Evolutionary conservation across 1,140 invertebrate species (phyloP).

Genomic region (Forficula auricularia): DNA sequence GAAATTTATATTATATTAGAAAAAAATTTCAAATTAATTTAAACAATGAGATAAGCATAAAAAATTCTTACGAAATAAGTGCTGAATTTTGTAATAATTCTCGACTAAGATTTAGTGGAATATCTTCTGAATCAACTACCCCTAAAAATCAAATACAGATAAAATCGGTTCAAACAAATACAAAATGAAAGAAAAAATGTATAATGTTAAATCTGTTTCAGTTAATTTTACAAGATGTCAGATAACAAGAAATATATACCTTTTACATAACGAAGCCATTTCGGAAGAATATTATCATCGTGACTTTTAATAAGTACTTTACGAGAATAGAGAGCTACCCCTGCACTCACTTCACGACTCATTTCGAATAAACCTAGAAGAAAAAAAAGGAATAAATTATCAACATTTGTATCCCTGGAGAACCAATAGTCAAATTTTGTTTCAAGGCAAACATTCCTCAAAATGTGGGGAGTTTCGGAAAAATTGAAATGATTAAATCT

Average conservation of each 20-base stretch:
- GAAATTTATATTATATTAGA: constrained; percentile 10
- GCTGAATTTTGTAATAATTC: constrained; percentile 87
- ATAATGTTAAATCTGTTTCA: constrained; percentile 6
- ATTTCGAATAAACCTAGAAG: constrained; percentile 63
- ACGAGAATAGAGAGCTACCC: constrained; percentile 75
- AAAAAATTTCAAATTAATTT: constrained; percentile 1
- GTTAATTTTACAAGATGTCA: too few species aligned
- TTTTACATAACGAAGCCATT: constrained; percentile 88
- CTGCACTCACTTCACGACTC: constrained; percentile 59
- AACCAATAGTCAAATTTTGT: constrained; percentile 8
- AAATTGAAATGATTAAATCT: too few species aligned
- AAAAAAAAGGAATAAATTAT: too few species aligned
- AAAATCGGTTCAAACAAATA: too few species aligned
- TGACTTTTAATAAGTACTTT: constrained; percentile 80
- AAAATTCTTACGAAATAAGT: constrained; percentile 54
- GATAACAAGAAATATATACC: too few species aligned
- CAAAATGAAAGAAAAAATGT: constrained; percentile 11
- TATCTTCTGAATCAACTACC: constrained; percentile 94
- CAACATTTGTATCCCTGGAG: not conserved
- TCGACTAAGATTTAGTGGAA: constrained; percentile 88
- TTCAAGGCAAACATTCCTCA: constrained; percentile 1
- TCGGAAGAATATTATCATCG: constrained; percentile 78
- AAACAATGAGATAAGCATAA: not conserved
- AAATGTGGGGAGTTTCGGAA: too few species aligned
- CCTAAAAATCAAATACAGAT: constrained; percentile 41